Percentiles rank a stretch among this genome's conserved stretches.
Evolutionary conservation across 2,888 invertebrate genomes (phyloP).

Genomic region (Cephus pulcher): DNA sequence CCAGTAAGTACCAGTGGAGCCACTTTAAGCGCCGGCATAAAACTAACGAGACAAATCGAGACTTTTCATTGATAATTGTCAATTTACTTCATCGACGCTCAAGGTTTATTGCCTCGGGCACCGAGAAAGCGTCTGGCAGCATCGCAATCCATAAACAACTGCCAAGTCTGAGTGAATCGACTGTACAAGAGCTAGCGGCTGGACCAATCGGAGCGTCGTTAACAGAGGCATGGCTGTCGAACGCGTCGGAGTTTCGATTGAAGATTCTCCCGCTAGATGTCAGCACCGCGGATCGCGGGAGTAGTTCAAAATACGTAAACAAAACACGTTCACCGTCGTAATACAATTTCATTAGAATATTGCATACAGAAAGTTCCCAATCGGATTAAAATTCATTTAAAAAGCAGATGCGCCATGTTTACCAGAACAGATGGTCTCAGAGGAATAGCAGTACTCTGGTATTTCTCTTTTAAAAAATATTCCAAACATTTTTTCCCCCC

Average conservation of each 20-base stretch:
- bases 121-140: slow-evolving; percentile 36
- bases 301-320: not conserved
- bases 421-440: not conserved
- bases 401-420: not conserved
- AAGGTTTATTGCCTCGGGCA: slow-evolving; percentile 34
- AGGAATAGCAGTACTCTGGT: not conserved
- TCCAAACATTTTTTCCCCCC: not conserved
- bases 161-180: slow-evolving; percentile 43
- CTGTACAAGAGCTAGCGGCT: slow-evolving; percentile 36
- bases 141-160: slow-evolving; percentile 19
- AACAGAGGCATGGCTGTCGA: slow-evolving; percentile 3
- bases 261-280: not conserved
- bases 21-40: slow-evolving; percentile 29
- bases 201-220: slow-evolving; percentile 4
- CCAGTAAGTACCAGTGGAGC: slow-evolving; percentile 13
- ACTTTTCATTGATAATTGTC: slow-evolving; percentile 55
- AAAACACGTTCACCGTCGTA: not conserved
- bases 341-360: not conserved
- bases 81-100: slow-evolving; percentile 48
- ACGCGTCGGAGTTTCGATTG: not conserved
- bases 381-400: not conserved
- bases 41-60: slow-evolving; percentile 43
- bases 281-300: not conserved
- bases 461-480: not conserved
- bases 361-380: not conserved